Conservation (phyloP, 2,113 vertebrate species). For the Microtus pennsylvanicus region DNA sequence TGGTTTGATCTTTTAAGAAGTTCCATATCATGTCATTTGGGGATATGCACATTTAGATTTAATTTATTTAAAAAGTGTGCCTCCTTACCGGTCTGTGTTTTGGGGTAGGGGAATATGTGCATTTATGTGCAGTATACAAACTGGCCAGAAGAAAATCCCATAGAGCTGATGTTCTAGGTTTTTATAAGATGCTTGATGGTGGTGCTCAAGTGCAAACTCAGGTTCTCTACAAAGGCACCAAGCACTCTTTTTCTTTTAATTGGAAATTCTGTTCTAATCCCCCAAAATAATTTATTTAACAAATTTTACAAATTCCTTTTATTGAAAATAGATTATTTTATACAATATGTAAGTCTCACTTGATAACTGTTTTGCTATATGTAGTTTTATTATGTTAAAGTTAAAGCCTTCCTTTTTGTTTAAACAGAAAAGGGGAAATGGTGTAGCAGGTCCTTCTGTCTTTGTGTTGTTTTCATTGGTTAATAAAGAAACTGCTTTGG, state of each 20-base stretch:
- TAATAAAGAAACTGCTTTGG: too few relatives aligned
- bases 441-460: too few relatives aligned
- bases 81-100: not conserved
- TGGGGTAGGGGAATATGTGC: too few relatives aligned
- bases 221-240: not conserved
- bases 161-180: not conserved
- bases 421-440: too few relatives aligned
- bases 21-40: not conserved
- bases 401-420: too few relatives aligned
- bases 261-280: not conserved
- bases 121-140: too few relatives aligned
- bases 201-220: too few relatives aligned
- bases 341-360: too few relatives aligned
- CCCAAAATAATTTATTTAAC: not conserved
- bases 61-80: not conserved
- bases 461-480: too few relatives aligned
- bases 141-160: rapidly evolving
- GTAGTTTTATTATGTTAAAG: too few relatives aligned
- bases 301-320: not conserved
- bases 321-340: not conserved
- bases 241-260: not conserved
- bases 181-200: too few relatives aligned
- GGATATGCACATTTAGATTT: not conserved
- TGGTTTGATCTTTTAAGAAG: not conserved
- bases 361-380: too few relatives aligned